Conservation (phyloP, 2,888 invertebrate genomes). For the Drosophila acutilabella region DNA sequence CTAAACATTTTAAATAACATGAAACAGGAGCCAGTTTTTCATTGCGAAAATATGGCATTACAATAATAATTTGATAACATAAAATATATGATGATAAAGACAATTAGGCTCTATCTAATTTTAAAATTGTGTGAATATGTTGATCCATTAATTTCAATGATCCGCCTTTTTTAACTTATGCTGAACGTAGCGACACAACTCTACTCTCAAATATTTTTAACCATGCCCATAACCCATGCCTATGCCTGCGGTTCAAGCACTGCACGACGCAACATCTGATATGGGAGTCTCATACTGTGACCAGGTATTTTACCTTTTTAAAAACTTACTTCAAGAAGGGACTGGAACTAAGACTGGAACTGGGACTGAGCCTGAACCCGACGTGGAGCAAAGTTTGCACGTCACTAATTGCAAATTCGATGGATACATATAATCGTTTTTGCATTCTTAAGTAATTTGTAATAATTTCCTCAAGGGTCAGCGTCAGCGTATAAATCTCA, state of each 20-base stretch:
- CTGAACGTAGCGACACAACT: no score
- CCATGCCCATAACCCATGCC: constrained; percentile 19
- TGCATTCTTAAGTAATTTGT: constrained; percentile 85
- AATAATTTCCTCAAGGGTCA: constrained; percentile 84
- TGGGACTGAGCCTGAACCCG: constrained; percentile 36
- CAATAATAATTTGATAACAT: no score
- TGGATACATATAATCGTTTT: constrained; percentile 84
- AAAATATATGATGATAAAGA: no score
- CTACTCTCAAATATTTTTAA: no score
- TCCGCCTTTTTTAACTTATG: no score
- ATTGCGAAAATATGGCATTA: no score
- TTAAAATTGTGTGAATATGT: no score
- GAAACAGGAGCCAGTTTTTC: no score
- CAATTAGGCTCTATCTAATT: no score
- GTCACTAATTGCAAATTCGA: constrained; percentile 83
- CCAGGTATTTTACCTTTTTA: constrained; percentile 45
- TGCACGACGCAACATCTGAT: constrained; percentile 65
- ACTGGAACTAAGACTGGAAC: not conserved
- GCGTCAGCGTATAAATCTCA: constrained; percentile 79
- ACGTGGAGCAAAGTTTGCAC: constrained; percentile 73
- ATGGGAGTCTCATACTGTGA: constrained; percentile 70
- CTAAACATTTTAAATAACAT: no score
- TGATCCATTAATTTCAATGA: no score
- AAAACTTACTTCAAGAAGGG: constrained; percentile 14
- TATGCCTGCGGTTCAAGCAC: constrained; percentile 61